Conservation (phyloP, 2,113 vertebrate species). For the Nansenia antarctica region DNA sequence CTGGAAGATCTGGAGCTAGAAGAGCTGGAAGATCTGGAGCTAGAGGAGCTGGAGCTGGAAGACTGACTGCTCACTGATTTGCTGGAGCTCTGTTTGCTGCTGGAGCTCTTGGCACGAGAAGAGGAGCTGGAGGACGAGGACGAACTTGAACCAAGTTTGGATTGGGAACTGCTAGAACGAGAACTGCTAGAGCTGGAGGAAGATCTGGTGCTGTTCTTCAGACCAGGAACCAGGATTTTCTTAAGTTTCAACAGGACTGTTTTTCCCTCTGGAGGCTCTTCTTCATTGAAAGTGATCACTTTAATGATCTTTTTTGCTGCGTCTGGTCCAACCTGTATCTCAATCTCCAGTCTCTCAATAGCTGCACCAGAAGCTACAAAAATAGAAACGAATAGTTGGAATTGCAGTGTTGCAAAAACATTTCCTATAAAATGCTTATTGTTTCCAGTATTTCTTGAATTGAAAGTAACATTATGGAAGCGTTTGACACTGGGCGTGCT, state of each 20-base stretch:
- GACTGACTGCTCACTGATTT: background rate
- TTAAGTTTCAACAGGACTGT: conserved; percentile 71
- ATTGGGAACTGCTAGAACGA: conserved; percentile 27
- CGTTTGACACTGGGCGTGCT: too few species aligned
- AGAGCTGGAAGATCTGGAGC: conserved; percentile 18
- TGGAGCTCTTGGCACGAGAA: conserved; percentile 22
- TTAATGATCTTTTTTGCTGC: conserved; percentile 75
- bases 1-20: conserved; percentile 21
- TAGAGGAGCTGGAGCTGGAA: conserved; percentile 39
- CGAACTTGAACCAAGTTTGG: too few species aligned
- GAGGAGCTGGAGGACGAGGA: too few species aligned
- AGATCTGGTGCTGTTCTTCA: conserved; percentile 26
- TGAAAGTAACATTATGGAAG: too few species aligned
- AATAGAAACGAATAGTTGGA: conserved; percentile 6
- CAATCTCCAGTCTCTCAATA: conserved; percentile 78
- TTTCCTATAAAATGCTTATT: background rate
- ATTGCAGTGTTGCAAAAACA: too few species aligned
- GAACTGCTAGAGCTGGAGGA: conserved; percentile 57
- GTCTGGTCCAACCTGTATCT: conserved; percentile 75
- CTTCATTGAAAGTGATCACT: conserved; percentile 52
- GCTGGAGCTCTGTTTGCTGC: background rate
- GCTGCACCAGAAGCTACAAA: conserved; percentile 61
- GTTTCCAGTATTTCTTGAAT: background rate
- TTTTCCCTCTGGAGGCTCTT: conserved; percentile 39
- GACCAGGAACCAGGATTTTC: conserved; percentile 65